Evolutionary conservation across 2,888 invertebrate genomes (phyloP).

Genomic region (Hyppa rectilinea): DNA sequence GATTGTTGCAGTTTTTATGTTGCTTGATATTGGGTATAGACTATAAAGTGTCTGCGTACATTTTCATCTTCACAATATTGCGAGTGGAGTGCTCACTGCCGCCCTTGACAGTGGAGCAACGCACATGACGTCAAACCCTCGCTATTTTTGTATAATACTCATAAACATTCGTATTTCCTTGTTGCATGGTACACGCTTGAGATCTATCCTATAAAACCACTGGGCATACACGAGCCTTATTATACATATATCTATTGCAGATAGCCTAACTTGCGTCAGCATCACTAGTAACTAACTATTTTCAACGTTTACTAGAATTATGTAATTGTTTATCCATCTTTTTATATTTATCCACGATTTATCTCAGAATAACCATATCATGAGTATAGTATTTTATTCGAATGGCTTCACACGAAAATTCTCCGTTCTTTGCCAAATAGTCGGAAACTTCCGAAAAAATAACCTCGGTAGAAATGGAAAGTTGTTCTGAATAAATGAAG

Average conservation of each 20-base stretch:
- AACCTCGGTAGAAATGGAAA: conserved; percentile 17
- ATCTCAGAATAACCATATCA: conserved; percentile 23
- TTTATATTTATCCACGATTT: conserved; percentile 16
- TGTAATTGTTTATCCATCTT: conserved; percentile 27
- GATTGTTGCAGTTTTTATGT: background rate
- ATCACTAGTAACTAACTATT: conserved; percentile 24
- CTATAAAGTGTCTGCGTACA: conserved; percentile 37
- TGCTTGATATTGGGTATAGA: background rate
- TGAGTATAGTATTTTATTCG: conserved; percentile 6
- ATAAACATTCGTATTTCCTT: conserved; percentile 72
- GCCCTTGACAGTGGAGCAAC: conserved; percentile 69
- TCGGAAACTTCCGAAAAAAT: conserved; percentile 10
- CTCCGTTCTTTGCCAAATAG: conserved; percentile 19
- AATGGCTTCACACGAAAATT: conserved; percentile 13
- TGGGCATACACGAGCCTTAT: conserved; percentile 34
- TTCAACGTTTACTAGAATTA: conserved; percentile 18
- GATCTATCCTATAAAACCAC: conserved; percentile 42
- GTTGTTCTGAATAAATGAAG: conserved; percentile 21
- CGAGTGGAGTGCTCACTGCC: conserved; percentile 38
- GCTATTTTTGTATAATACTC: conserved; percentile 66
- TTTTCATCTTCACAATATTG: conserved; percentile 32
- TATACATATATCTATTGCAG: conserved; percentile 21
- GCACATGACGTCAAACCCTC: conserved; percentile 64
- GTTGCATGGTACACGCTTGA: conserved; percentile 51
- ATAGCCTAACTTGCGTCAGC: conserved; percentile 44